Conservation (phyloP, 2,113 vertebrate species). For the Aythya baeri region DNA sequence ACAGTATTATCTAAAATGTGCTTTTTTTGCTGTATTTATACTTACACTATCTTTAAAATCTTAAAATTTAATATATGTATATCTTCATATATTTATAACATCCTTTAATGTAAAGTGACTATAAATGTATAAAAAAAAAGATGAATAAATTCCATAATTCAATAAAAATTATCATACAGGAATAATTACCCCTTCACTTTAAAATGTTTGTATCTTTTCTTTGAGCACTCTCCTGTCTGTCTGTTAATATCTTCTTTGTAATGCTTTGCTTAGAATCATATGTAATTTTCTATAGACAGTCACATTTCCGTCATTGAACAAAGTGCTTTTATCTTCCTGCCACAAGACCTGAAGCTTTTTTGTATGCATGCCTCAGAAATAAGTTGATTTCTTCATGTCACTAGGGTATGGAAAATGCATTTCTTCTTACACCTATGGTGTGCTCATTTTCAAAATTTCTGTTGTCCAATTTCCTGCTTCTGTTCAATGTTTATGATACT, state of each 20-base stretch:
- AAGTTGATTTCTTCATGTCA: not conserved
- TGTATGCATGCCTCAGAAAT: not conserved
- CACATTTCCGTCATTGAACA: not conserved
- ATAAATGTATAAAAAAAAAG: not conserved
- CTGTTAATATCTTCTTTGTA: not conserved
- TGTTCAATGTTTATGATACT: not conserved
- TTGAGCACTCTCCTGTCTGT: not conserved
- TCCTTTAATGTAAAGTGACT: not conserved
- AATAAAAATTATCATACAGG: not conserved
- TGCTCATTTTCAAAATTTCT: not conserved
- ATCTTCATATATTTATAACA: not conserved
- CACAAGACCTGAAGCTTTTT: not conserved
- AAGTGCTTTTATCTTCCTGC: not conserved
- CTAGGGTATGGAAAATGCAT: not conserved
- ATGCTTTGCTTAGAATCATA: not conserved
- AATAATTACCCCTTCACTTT: not conserved
- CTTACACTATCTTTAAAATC: not conserved
- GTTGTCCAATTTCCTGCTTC: not conserved
- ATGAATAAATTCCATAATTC: not conserved
- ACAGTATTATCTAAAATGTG: not conserved
- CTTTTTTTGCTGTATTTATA: not conserved
- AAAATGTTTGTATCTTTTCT: not conserved
- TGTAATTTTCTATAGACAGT: not conserved
- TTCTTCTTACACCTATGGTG: not conserved
- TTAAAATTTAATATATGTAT: not conserved